Base-by-base conservation (phyloP, 1,140 invertebrate species). In the Gryllus bimaculatus region DNA sequence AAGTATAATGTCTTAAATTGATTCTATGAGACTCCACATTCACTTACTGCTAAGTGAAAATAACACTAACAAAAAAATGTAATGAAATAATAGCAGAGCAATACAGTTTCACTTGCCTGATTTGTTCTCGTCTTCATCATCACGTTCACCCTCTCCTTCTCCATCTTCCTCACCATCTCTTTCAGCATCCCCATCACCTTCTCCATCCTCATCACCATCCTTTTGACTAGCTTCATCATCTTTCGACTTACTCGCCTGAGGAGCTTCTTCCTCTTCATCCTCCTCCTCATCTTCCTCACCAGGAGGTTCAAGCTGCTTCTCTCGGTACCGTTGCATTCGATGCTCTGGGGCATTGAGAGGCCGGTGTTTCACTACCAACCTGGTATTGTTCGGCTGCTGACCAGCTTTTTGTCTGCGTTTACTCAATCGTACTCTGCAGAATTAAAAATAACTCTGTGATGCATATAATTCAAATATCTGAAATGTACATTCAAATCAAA, bases 351-450 rank as follows among this genome's bases (percentile, higher is more conserved):
- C 93, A 84, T 94, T 94, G n/a, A 98, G 88, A 8, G 94, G 91
- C 76, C 96, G 88, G 85, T 99, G 97, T 79, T 94, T 93, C 0
- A 99, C 96, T 80, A 98, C 91, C 5, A 98, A 87, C 79, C 94
- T 87, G 0, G 95, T 96, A 81, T 95, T 94, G 75, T 94, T 93
- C 80, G 90, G 88, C 88, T 83, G 90, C 89, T 86, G 90, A 80
- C 87, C 94, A 83, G 88, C 87, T 86, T 96, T 92, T 79, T 95
- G 92, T 74, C 95, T 89, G 78, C 97, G 89, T 86, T 98, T 98
- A 82, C 93, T 98, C 73, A 98, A 87, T 39, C 96, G 90, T 74
- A 98, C 96, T 76, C 96, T 90, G 81, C 20, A 82, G 81, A 79
- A 2, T 13, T 66, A 18, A 39, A 47, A 26, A 26, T 26, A 78